Evolutionary conservation across 2,888 invertebrate species (phyloP), one percentile per base, ranked within the genome.

Genomic region (Mycalesis mineus): DNA sequence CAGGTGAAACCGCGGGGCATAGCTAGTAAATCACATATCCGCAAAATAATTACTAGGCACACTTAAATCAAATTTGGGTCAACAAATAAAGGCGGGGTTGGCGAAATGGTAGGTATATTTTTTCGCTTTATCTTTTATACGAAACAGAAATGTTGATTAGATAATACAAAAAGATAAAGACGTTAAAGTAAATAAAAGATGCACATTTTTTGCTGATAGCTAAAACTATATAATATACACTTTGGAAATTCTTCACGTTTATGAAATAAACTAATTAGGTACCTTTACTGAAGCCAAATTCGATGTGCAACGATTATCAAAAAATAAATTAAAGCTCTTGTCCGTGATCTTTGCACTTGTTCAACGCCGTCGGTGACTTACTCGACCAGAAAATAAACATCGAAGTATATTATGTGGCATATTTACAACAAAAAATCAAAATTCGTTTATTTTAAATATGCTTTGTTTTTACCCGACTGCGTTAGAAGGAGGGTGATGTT

Each of bases 111-210:
- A 66, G 80, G 72, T 76, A 66, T 72, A 74, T 76, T 78, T 77
- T 80, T 74, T 66, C 64, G 69, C 65, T 73, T 84, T 87, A 88
- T 88, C 87, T 78, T 64, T 73, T 65, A 68, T 74, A 80, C 77
- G 74, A 80, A 86, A 85, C 87, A 88, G 85, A 86, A 85, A 78
- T 75, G 77, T 74, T 70, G 88, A 88, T 88, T 84, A 88, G 88
- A 88, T 86, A 84, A 71, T 69, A 67, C 61, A 69, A 62, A 68
- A 66, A 74, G 86, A 85, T 86, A 86, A 84, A 79, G 70, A 71
- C 68, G 72, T 71, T 76, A 77, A 82, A 79, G 82, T 83, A 85
- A 87, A 86, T 83, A 86, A 73, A 75, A 82, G 78, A 84, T 88
- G 88, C 88, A 86, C 82, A 84, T 82, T 83, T 78, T 77, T 77